A percentile compares a stretch with the other conserved stretches of the same genome.
Evolutionary conservation across 2,888 invertebrate genomes (phyloP).

Genomic region (Chironomus tentans): DNA sequence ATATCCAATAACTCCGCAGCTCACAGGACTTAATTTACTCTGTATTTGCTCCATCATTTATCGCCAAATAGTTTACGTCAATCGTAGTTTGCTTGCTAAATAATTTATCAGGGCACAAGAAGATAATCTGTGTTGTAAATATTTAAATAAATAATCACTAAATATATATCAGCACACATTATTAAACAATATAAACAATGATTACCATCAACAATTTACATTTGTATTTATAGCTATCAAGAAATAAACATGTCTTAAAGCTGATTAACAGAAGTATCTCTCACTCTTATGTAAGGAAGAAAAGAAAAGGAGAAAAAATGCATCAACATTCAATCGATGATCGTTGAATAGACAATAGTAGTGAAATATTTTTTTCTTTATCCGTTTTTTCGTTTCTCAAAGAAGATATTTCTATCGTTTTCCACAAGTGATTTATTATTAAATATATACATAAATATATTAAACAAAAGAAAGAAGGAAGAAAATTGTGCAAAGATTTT

Average conservation of each 20-base stretch:
- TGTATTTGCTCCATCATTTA: neutral
- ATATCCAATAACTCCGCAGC: no score
- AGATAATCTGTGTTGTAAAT: neutral
- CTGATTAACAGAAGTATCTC: neutral
- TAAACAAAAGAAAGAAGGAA: neutral
- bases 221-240: neutral
- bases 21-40: no score
- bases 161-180: neutral
- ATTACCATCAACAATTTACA: no score
- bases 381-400: neutral
- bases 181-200: no score
- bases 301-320: neutral
- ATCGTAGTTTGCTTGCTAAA: neutral
- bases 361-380: no score
- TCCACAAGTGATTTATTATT: neutral
- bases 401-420: neutral
- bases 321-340: neutral
- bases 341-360: neutral
- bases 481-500: neutral
- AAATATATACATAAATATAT: neutral
- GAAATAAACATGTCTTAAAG: neutral
- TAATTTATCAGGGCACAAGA: neutral
- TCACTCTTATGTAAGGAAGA: neutral
- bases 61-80: neutral
- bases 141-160: neutral